These are phyloP conservation scores for Apostichopus japonicus DNA, from an alignment of 35 echinoderm and acorn worm species.

Conservation along the genomic window DNA sequence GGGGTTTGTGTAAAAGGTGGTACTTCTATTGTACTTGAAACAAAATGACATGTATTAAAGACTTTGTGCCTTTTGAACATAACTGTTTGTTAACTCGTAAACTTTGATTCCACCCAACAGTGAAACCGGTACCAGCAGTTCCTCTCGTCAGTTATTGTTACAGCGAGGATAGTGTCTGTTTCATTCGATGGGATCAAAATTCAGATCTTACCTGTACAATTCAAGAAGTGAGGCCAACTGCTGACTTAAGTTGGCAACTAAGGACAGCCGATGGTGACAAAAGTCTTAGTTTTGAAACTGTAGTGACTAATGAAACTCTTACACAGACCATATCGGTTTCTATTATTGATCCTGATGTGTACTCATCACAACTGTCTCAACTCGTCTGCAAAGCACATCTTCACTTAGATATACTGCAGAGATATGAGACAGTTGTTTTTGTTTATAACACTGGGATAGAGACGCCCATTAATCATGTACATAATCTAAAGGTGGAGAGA, in stretches of 20 bases:
- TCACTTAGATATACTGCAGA: neutral
- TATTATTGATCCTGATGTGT: neutral
- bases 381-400: neutral
- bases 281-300: neutral
- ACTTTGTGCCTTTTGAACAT: no score
- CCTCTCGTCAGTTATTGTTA: neutral
- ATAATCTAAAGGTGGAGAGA: neutral
- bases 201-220: neutral
- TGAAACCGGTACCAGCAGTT: neutral
- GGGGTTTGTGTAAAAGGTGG: no score
- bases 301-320: neutral
- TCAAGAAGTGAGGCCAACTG: neutral
- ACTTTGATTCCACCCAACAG: neutral
- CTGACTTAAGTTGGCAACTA: conserved; percentile 6
- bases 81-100: no score
- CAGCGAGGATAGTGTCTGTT: neutral
- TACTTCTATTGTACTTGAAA: no score
- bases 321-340: neutral
- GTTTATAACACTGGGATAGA: neutral
- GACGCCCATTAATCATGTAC: neutral
- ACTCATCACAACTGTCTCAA: neutral
- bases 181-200: conserved; percentile 23
- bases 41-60: no score
- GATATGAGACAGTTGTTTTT: neutral
- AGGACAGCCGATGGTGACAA: neutral